Evolutionary conservation across 2,888 invertebrate species (phyloP), one percentile per base, ranked within the genome.

Genomic region (Meghimatium bilineatum): DNA sequence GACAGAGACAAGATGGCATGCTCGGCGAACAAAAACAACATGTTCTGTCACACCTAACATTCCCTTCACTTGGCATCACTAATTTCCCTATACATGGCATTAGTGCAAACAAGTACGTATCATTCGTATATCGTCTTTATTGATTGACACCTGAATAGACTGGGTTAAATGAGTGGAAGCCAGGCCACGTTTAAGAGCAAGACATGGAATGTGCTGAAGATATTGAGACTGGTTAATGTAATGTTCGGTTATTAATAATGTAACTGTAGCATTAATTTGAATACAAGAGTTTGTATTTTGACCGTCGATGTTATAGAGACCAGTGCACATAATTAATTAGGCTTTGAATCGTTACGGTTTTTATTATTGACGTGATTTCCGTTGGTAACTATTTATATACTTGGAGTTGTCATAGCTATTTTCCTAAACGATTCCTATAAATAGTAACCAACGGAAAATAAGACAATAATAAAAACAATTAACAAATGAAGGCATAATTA

Each of bases 111-210:
- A 71, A 38, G 20, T 26, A 71, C 26, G 1, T 71, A 38, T 71
- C 71, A 38, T 26, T 71, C 38, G 1, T 23, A 2, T 38, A 71
- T 71, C 36, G 71, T 71, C n/a, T 26, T 71, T 71, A 71, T 71
- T 38, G 71, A 71, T 71, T 71, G 71, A 71, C 71, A 71, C 71
- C 26, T 71, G 17, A 36, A 71, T 14, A 71, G 38, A 5, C 36
- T 71, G 20, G 36, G 36, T 38, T 34, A 67, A 67, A 63, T 63
- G 23, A 29, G n/a, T 63, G 23, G 63, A 63, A 63, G 63, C 63
- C 63, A 60, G 60, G 60, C 23, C 26, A 60, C 60, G 60, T 20
- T 60, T 23, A 60, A 60, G 60, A 26, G 26, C 60, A 60, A 60
- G 5, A 26, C 26, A 29, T 14, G 23, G 63, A 63, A 63, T 63